Conservation (phyloP, 2,888 invertebrate species). For the Rhagonycha lutea region DNA sequence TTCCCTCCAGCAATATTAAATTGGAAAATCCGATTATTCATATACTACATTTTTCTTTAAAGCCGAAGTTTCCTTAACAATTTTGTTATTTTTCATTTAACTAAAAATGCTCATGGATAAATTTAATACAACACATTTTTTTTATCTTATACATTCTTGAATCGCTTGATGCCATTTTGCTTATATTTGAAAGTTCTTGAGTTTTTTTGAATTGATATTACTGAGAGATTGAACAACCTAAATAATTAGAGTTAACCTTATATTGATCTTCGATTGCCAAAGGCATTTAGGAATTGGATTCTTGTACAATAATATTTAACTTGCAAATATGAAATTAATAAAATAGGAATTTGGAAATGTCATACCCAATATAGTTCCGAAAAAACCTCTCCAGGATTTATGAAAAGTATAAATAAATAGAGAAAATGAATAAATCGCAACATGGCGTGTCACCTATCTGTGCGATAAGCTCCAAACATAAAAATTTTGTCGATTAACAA, state of each 20-base stretch:
- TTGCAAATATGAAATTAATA: not conserved
- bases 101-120: not conserved
- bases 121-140: not conserved
- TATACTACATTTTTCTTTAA: not conserved
- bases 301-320: not conserved
- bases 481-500: too few relatives aligned
- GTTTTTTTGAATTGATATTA: too few relatives aligned
- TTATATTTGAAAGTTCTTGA: not conserved
- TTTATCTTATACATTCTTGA: too few relatives aligned
- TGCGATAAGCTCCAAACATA: too few relatives aligned
- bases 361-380: not conserved
- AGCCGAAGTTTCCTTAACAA: not conserved
- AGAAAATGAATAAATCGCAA: too few relatives aligned
- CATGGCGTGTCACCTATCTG: too few relatives aligned
- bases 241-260: too few relatives aligned
- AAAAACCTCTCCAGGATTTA: not conserved
- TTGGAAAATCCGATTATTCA: not conserved
- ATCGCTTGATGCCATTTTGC: not conserved
- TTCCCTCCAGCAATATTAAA: not conserved
- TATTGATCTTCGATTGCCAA: too few relatives aligned
- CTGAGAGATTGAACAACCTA: too few relatives aligned
- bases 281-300: not conserved
- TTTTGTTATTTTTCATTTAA: not conserved
- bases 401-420: not conserved
- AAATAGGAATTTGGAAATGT: not conserved